Conservation (phyloP, 2,888 invertebrate species). For the Nemoura dubitans region DNA sequence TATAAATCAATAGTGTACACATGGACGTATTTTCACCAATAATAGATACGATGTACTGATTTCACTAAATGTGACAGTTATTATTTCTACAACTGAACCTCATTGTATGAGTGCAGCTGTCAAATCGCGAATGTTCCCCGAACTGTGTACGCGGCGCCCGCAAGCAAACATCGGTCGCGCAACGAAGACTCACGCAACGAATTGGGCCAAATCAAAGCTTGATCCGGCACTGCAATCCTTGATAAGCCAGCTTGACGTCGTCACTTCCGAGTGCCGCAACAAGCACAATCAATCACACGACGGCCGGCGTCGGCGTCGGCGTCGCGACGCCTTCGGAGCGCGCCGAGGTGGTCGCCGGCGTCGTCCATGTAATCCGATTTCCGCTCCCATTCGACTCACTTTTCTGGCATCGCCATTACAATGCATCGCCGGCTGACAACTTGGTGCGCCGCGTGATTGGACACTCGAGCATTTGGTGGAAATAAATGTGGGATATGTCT, state of each 20-base stretch:
- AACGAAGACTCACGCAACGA: background rate
- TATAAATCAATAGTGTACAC: background rate
- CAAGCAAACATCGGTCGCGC: background rate
- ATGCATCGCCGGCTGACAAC: background rate
- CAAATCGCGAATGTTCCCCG: too few relatives aligned
- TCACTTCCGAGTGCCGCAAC: background rate
- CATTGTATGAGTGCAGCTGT: too few relatives aligned
- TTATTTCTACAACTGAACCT: background rate
- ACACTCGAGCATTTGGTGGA: background rate
- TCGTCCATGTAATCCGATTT: background rate
- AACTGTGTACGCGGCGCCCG: background rate
- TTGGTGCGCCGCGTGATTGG: background rate
- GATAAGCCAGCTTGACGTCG: background rate
- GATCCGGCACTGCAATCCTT: background rate
- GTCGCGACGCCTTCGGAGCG: background rate
- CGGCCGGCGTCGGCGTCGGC: background rate
- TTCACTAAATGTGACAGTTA: background rate
- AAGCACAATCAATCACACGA: constrained; percentile 5
- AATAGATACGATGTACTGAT: background rate
- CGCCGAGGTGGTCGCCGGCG: background rate
- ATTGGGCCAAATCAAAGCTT: background rate
- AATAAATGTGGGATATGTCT: background rate
- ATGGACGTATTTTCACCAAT: background rate
- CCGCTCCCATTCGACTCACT: background rate
- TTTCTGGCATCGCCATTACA: background rate